phyloP scores from a whole-genome alignment of 2,888 invertebrate species.

The Melinopterus prodromus region DNA sequence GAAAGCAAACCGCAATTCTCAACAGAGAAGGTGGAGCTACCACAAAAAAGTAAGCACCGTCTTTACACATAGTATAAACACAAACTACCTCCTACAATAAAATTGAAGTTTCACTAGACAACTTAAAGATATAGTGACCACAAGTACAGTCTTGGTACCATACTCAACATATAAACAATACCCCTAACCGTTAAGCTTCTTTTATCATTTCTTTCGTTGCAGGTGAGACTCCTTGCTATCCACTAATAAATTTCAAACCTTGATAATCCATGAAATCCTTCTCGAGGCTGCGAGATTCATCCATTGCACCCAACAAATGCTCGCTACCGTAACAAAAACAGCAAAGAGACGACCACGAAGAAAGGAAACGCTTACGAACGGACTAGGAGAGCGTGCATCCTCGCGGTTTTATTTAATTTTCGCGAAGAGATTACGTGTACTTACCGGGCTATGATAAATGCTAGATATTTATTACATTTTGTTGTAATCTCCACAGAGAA shows the following conservation, averaged over 20 bases:
- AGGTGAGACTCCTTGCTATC: not conserved
- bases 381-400: not conserved
- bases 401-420: conserved; percentile 4
- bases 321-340: not conserved
- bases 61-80: not conserved
- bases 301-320: not conserved
- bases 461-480: not conserved
- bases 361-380: not conserved
- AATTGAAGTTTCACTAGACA: not conserved
- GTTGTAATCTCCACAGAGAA: conserved; percentile 4
- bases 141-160: not conserved
- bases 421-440: not conserved
- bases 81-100: not conserved
- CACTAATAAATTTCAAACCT: not conserved
- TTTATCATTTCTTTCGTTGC: not conserved
- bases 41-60: not conserved
- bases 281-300: not conserved
- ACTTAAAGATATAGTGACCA: not conserved
- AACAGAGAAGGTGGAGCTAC: not conserved
- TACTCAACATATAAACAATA: not conserved
- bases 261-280: not conserved
- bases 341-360: not conserved
- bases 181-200: not conserved
- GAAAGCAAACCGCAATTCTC: not conserved
- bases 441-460: conserved; percentile 4